phyloP scores from a whole-genome alignment of 2,888 invertebrate species.

The Escarpia spicata region DNA sequence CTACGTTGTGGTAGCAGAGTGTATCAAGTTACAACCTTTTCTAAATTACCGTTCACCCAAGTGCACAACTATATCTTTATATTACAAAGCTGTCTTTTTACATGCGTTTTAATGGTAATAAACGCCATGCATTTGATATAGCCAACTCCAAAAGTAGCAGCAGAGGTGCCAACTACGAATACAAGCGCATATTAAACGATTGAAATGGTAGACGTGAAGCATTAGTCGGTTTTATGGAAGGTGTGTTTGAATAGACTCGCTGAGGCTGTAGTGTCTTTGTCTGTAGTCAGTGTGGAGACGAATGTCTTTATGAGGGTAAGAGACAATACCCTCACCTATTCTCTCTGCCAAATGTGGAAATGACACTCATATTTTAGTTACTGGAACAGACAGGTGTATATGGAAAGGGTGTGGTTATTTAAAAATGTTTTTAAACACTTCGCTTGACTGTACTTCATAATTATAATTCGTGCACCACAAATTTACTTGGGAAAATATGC shows the following conservation, averaged over 20 bases:
- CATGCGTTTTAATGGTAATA: background rate
- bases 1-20: background rate
- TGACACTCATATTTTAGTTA: background rate
- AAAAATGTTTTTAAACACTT: background rate
- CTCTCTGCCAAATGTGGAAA: background rate
- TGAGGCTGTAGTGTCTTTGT: background rate
- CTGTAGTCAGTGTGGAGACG: background rate
- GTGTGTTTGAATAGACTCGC: background rate
- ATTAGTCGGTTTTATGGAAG: constrained; percentile 3
- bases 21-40: background rate
- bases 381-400: background rate
- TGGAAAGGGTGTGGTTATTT: background rate
- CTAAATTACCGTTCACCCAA: background rate
- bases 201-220: background rate
- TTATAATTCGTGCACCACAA: background rate
- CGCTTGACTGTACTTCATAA: background rate
- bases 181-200: constrained; percentile 7
- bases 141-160: background rate
- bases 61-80: background rate
- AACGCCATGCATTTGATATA: background rate
- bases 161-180: background rate
- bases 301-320: background rate
- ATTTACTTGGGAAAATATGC: background rate
- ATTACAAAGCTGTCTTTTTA: background rate
- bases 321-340: background rate